These are phyloP conservation scores for Seriola aureovittata DNA, from an alignment of 2,113 vertebrate genomes.

Conservation along the genomic window DNA sequence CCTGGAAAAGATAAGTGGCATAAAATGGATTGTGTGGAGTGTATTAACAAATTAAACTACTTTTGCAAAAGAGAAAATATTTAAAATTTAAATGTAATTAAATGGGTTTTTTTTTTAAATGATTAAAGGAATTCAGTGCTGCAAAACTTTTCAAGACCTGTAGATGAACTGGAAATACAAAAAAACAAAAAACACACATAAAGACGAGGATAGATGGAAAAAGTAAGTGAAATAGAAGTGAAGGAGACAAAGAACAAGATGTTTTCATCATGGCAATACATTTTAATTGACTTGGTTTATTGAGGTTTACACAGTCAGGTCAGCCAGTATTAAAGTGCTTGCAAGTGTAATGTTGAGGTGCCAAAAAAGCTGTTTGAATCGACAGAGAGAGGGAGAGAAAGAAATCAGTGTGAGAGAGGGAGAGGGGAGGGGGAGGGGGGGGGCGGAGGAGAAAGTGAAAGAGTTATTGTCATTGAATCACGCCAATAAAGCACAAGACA, in stretches of 20 bases:
- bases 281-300: background rate
- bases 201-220: background rate
- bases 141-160: no score
- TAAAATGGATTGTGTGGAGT: no score
- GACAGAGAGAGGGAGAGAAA: slow-evolving; percentile 27
- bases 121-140: no score
- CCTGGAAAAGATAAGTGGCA: no score
- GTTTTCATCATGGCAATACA: background rate
- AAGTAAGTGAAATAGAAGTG: background rate
- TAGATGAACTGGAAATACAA: no score
- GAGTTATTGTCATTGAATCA: slow-evolving; percentile 29
- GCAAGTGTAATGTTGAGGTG: background rate
- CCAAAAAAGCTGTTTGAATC: slow-evolving; percentile 20
- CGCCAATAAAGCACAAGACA: slow-evolving; percentile 36
- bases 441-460: background rate
- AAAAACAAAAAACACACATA: no score
- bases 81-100: no score
- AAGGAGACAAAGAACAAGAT: background rate
- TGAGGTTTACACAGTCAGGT: slow-evolving; percentile 6
- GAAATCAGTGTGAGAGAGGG: background rate
- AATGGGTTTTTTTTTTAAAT: no score
- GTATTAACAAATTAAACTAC: no score
- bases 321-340: background rate
- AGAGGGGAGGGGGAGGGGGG: background rate
- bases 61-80: no score